Evolutionary conservation across 2,888 invertebrate species (phyloP).

Genomic region (Macrophya alboannulata): DNA sequence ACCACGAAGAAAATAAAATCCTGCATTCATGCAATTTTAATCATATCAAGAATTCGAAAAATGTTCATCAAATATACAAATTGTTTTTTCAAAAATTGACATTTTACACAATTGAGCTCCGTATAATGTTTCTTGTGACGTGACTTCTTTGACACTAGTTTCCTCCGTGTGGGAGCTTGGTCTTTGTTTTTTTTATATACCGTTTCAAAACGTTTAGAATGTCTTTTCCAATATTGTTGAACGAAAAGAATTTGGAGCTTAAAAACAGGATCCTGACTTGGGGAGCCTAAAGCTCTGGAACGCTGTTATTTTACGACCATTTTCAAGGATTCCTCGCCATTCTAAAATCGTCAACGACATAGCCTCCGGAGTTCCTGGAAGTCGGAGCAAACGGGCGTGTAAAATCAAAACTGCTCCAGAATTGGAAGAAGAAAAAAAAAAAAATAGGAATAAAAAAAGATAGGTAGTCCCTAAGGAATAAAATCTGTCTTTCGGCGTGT

Average conservation of each 20-base stretch:
- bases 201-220: background rate
- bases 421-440: background rate
- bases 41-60: background rate
- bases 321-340: constrained; percentile 26
- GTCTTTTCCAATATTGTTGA: background rate
- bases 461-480: background rate
- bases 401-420: constrained; percentile 34
- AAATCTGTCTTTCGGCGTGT: constrained; percentile 10
- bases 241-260: background rate
- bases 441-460: background rate
- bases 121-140: background rate
- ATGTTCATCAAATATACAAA: background rate
- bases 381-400: constrained; percentile 15
- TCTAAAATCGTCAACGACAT: constrained; percentile 9
- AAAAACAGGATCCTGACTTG: background rate
- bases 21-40: background rate
- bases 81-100: background rate
- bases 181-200: no score
- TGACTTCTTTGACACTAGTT: background rate
- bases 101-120: background rate
- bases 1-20: background rate
- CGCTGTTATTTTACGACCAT: constrained; percentile 46
- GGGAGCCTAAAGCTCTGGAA: background rate
- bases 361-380: constrained; percentile 35
- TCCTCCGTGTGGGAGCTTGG: no score